Percentiles rank a stretch among this genome's conserved stretches.
Conservation (phyloP, 2,888 invertebrate genomes). For the Branchinecta sandiegonensis region DNA sequence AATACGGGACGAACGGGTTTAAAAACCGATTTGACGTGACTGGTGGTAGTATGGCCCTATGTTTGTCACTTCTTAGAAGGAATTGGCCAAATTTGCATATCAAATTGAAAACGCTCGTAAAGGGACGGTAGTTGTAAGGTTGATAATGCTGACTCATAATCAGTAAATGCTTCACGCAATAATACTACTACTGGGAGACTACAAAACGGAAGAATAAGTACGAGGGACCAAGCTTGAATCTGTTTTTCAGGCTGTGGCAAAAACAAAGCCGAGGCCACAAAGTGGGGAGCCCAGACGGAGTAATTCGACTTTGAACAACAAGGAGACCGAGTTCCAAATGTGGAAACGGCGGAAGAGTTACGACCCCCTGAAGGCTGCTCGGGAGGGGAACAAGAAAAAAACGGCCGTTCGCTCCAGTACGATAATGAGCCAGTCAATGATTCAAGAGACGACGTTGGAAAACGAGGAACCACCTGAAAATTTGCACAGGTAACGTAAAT, state of each 20-base stretch:
- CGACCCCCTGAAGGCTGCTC: slow-evolving; percentile 85
- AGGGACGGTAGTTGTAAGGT: too few relatives aligned
- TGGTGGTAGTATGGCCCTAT: too few relatives aligned
- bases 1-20: too few relatives aligned
- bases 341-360: slow-evolving; percentile 92
- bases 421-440: slow-evolving; percentile 23
- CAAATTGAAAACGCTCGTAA: too few relatives aligned
- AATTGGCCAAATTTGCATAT: too few relatives aligned
- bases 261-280: not conserved
- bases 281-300: slow-evolving; percentile 39
- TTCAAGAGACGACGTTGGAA: slow-evolving; percentile 12
- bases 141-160: too few relatives aligned
- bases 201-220: slow-evolving; percentile 21
- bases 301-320: slow-evolving; percentile 53
- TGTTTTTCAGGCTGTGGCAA: slow-evolving; percentile 30
- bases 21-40: too few relatives aligned
- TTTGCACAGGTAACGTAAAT: not conserved
- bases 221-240: slow-evolving; percentile 20
- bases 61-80: too few relatives aligned
- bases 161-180: too few relatives aligned
- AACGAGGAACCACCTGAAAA: slow-evolving; percentile 9
- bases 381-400: slow-evolving; percentile 50
- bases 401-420: slow-evolving; percentile 28
- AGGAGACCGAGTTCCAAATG: slow-evolving; percentile 77
- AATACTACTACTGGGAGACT: too few relatives aligned